Evolutionary conservation across 2,113 vertebrate species (phyloP).

Genomic region (Eulemur rufifrons): DNA sequence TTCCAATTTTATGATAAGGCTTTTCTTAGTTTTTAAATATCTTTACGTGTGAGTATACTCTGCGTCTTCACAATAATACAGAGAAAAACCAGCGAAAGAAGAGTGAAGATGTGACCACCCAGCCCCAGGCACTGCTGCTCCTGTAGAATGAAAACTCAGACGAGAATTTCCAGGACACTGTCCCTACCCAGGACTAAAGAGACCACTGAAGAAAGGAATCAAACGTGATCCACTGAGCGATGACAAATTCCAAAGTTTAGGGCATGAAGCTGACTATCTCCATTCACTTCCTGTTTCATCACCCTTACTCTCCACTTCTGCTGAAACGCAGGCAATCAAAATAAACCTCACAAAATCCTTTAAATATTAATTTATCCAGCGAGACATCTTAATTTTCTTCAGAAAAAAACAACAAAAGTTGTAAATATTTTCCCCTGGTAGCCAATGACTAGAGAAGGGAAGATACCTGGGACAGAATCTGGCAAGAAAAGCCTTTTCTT

Average conservation of each 20-base stretch:
- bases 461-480: not conserved
- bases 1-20: not conserved
- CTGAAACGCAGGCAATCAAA: not conserved
- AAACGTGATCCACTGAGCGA: not conserved
- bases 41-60: not conserved
- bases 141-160: not conserved
- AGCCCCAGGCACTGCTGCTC: not conserved
- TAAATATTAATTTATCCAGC: not conserved
- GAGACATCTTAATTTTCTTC: not conserved
- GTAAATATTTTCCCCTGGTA: not conserved
- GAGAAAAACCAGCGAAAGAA: not conserved
- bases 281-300: rapidly evolving
- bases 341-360: not conserved
- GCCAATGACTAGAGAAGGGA: not conserved
- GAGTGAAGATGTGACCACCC: not conserved
- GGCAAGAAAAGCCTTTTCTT: not conserved
- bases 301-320: not conserved
- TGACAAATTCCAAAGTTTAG: rapidly evolving
- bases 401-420: not conserved
- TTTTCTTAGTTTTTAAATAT: not conserved
- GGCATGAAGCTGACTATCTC: not conserved
- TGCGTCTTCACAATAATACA: not conserved
- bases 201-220: not conserved
- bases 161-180: not conserved
- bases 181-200: not conserved